Evolutionary conservation across 2,888 invertebrate species (phyloP).

Genomic region (Scrobipalpa costella): DNA sequence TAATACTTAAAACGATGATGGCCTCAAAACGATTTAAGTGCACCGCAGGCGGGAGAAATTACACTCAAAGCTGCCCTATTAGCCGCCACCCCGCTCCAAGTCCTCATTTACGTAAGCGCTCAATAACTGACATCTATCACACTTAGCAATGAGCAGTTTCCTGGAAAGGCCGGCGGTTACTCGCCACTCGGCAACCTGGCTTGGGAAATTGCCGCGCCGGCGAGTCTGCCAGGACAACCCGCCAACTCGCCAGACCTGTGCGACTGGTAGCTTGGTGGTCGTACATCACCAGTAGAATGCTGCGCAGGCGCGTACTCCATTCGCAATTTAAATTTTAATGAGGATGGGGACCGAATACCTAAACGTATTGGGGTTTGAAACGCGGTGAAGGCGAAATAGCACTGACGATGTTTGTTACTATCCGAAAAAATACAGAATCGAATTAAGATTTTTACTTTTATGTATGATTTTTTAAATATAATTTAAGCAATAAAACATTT

Average conservation of each 20-base stretch:
- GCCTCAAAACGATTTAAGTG: background rate
- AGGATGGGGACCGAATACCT: conserved; percentile 20
- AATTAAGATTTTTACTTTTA: background rate
- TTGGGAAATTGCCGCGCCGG: conserved; percentile 16
- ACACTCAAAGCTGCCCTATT: conserved; percentile 11
- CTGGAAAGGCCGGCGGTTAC: conserved; percentile 31
- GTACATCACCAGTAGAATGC: conserved; percentile 20
- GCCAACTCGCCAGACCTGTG: background rate
- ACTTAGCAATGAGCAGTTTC: conserved; percentile 28
- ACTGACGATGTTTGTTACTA: conserved; percentile 25
- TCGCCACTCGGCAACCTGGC: conserved; percentile 31
- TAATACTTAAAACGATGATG: background rate
- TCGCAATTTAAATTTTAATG: conserved; percentile 22
- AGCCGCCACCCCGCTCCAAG: conserved; percentile 7
- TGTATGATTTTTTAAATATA: no score
- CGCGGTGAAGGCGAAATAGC: conserved; percentile 42
- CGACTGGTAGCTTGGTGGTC: background rate
- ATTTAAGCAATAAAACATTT: no score
- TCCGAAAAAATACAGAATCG: background rate
- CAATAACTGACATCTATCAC: conserved; percentile 22
- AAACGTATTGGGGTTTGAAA: conserved; percentile 30
- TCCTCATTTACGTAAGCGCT: conserved; percentile 23
- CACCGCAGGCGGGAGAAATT: conserved; percentile 6
- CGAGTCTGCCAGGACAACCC: conserved; percentile 1
- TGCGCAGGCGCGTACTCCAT: background rate